Evolutionary conservation across 2,888 invertebrate species (phyloP), one percentile per base, ranked within the genome.

Genomic region (Cabera pusaria): DNA sequence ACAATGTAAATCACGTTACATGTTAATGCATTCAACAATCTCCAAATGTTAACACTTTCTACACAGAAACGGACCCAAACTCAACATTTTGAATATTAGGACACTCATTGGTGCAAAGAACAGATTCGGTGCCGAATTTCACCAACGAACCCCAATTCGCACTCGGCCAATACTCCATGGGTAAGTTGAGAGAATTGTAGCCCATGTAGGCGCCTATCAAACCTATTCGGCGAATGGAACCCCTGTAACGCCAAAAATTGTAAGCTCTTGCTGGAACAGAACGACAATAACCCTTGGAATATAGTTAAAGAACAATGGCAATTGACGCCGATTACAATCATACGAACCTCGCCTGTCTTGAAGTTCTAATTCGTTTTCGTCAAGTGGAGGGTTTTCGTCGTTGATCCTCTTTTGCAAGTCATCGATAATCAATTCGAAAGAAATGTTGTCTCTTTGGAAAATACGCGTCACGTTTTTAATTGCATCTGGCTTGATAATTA

Each of bases 391-490:
- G 77, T 96, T 96, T 81, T 96, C 96, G 47, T 91, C 91, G 54
- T 96, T 92, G 45, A 96, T 96, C 26, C 93, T 93, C 59, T 90
- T 89, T 73, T 96, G 96, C 29, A 97, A 73, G 77, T 97, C 93
- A 28, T 93, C 91, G 58, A 96, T 95, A 23, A 95, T 78, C n/a
- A 96, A 85, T 31, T 93, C 90, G 65, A 91, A 95, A 9, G 90
- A 72, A 37, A 96, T 90, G 34, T 92, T 91, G 45, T 92, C 91
- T 19, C 91, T 86, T 35, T 87, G 82, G 17, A 97, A 88, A 35
- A 91, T 82, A 29, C 90, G 79, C 34, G 92, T 90, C 1, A 95
- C 93, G 48, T 91, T 91, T 25, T 90, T 82, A 27, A 94, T 72
- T n/a, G 91, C 90, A 26, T 91, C 85, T 1, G 91, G 90, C 60